phyloP scores from a whole-genome alignment of 2,888 invertebrate species.

The Drosophila tanythrix region DNA sequence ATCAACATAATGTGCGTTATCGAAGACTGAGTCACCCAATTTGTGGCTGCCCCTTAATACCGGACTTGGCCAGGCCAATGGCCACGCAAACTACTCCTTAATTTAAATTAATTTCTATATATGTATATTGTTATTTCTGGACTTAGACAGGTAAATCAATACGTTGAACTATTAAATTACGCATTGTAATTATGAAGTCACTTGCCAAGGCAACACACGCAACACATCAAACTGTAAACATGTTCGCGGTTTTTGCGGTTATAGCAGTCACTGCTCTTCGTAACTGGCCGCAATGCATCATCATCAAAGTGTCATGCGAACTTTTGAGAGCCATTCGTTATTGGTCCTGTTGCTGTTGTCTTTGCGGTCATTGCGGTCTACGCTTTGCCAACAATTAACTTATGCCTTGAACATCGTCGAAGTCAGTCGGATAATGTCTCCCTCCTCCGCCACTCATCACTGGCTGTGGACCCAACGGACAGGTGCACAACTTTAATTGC shows the following conservation, averaged over 20 bases:
- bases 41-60: background rate
- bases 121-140: constrained; percentile 22
- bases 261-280: constrained; percentile 12
- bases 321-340: constrained; percentile 43
- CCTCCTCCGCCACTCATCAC: background rate
- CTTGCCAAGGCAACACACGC: constrained; percentile 43
- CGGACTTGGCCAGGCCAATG: constrained; percentile 34
- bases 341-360: constrained; percentile 17
- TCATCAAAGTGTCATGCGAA: constrained; percentile 56
- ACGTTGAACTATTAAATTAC: constrained; percentile 67
- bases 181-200: constrained; percentile 71
- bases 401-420: constrained; percentile 45
- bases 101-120: constrained; percentile 18
- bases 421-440: constrained; percentile 38
- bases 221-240: constrained; percentile 45
- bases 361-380: constrained; percentile 68
- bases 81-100: constrained; percentile 17
- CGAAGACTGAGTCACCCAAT: constrained; percentile 84
- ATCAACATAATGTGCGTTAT: constrained; percentile 94
- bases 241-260: constrained; percentile 64
- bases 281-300: constrained; percentile 47
- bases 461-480: constrained; percentile 24
- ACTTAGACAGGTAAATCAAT: constrained; percentile 5
- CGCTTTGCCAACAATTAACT: constrained; percentile 72
- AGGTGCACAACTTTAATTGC: constrained; percentile 75